phyloP scores from a whole-genome alignment of 2,888 invertebrate species.

The Oeneis ivallda region DNA sequence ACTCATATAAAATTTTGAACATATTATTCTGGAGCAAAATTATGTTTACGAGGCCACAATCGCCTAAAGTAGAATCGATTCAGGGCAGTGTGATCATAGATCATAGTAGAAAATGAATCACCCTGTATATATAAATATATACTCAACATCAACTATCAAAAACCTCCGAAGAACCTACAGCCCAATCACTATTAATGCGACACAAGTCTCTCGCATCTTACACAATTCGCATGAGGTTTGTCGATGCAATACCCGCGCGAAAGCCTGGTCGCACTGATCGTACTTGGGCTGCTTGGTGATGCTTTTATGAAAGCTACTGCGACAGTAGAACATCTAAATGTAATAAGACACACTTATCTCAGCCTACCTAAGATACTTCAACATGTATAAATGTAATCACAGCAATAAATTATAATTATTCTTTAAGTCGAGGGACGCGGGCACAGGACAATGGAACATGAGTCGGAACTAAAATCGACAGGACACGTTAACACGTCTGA shows the following conservation, averaged over 20 bases:
- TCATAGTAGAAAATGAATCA: slow-evolving; percentile 46
- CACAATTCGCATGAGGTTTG: not conserved
- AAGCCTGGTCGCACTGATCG: not conserved
- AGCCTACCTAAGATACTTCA: slow-evolving; percentile 65
- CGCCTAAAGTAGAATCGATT: slow-evolving; percentile 43
- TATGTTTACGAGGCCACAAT: slow-evolving; percentile 27
- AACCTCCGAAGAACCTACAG: slow-evolving; percentile 43
- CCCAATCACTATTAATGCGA: too few relatives aligned
- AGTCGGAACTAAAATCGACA: slow-evolving; percentile 66
- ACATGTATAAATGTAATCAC: slow-evolving; percentile 78
- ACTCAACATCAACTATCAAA: slow-evolving; percentile 40
- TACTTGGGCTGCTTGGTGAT: slow-evolving; percentile 34
- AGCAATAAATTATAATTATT: slow-evolving; percentile 76
- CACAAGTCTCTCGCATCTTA: too few relatives aligned
- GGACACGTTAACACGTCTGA: slow-evolving; percentile 69
- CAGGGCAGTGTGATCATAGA: slow-evolving; percentile 41
- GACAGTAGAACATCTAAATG: slow-evolving; percentile 55
- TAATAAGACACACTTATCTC: slow-evolving; percentile 64
- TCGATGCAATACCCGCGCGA: not conserved
- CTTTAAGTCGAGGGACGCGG: slow-evolving; percentile 61
- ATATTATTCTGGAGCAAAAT: not conserved
- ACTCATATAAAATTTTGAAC: slow-evolving; percentile 14
- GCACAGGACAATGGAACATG: slow-evolving; percentile 68
- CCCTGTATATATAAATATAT: slow-evolving; percentile 41
- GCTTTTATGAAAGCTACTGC: slow-evolving; percentile 53